Conservation (phyloP, 2,797 vertebrate genomes). For the Chrysocyon brachyurus region DNA sequence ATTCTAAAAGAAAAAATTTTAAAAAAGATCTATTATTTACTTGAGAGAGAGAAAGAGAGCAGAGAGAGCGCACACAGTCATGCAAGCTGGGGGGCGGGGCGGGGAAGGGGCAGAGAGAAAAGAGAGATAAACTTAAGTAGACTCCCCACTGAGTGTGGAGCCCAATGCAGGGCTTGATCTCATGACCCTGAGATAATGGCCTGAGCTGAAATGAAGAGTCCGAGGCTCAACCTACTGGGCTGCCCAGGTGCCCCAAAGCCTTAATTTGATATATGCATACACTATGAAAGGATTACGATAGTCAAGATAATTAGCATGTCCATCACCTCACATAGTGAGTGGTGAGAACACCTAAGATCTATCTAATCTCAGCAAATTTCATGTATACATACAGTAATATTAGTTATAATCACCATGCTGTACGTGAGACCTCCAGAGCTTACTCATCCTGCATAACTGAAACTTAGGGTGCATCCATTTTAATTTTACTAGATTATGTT, state of each 20-base stretch:
- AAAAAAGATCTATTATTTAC: neutral
- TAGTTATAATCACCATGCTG: neutral
- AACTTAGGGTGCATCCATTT: neutral
- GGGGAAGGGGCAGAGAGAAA: neutral
- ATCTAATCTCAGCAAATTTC: neutral
- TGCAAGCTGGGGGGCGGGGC: too few species aligned
- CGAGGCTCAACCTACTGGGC: neutral
- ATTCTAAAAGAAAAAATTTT: too few species aligned
- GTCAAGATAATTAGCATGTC: neutral
- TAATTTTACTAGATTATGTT: neutral
- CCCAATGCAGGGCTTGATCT: neutral
- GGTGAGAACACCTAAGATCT: neutral
- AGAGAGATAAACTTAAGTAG: neutral
- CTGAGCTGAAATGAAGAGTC: neutral
- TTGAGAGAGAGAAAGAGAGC: neutral
- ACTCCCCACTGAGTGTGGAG: neutral
- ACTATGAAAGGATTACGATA: neutral
- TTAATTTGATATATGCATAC: neutral
- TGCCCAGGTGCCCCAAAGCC: neutral
- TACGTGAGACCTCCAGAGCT: neutral
- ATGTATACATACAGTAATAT: neutral
- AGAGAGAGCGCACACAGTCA: neutral
- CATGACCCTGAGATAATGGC: neutral
- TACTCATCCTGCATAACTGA: neutral
- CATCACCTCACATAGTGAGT: neutral